Base-by-base conservation (phyloP, 2,888 invertebrate species). In the Scaptodrosophila latifasciaeformis region DNA sequence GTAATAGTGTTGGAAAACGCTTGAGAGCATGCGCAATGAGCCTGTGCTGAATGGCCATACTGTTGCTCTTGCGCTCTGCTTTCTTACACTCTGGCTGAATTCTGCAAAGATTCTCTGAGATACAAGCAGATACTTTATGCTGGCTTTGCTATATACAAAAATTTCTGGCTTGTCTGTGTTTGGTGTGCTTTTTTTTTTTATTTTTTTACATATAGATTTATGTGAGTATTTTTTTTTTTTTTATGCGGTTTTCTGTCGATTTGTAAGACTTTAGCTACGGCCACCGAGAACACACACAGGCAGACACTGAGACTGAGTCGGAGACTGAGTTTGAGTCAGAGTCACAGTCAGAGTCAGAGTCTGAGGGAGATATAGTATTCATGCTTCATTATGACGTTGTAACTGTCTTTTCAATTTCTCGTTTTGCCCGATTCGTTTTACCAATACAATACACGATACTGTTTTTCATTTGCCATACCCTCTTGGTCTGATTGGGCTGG, bases 361-460 rank as follows among this genome's bases (percentile, higher is more conserved):
- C 2, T 34, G 34, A 12, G 12, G 10, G 34, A 34, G 15, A 6
- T 15, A n/a, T 13, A 34, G 61, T 45, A n/a, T n/a, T n/a, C 43
- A 31, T 40, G 67, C 76, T 58, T 78, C 75, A 78, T 78, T 57
- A 76, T 78, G 79, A 78, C 61, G 68, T 76, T 75, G 72, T 75
- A 75, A 75, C 76, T 78, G 75, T 75, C 70, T 76, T 66, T 76
- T 75, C 79, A 76, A 75, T 74, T 78, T 75, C 78, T 72, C 70
- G 72, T 77, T 77, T 74, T 74, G 75, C 77, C 70, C 72, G 72
- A 77, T 72, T 77, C 77, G 37, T 37, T 37, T 17, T 37, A 37
- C 18, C 37, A 37, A 37, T 37, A 15, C 37, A n/a, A n/a, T n/a
- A n/a, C n/a, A n/a, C n/a, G n/a, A n/a, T n/a, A n/a, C n/a, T n/a